Percentiles rank a stretch among this genome's conserved stretches.
Conservation (phyloP, 2,888 invertebrate species). For the Drosophila infuscata region DNA sequence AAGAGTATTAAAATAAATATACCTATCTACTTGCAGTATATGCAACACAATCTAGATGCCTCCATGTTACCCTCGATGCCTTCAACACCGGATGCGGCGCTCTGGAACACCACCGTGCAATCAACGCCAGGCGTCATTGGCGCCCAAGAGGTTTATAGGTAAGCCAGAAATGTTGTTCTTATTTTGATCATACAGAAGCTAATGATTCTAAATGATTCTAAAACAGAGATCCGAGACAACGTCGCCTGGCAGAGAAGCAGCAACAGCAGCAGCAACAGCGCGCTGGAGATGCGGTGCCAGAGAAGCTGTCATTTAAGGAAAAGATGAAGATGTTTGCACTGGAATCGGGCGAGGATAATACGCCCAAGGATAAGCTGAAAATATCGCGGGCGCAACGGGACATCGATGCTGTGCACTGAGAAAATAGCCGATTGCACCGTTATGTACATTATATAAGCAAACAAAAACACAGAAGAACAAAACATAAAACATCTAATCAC, state of each 20-base stretch:
- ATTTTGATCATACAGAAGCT: neutral
- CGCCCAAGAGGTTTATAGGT: conserved; percentile 98
- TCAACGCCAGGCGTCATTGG: conserved; percentile 98
- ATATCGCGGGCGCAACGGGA: conserved; percentile 97
- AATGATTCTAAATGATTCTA: neutral
- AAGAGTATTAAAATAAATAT: neutral
- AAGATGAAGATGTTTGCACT: conserved; percentile 99
- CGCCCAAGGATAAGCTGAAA: conserved; percentile 97
- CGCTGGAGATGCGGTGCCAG: conserved; percentile 88
- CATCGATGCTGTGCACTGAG: conserved; percentile 91
- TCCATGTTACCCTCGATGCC: conserved; percentile 91
- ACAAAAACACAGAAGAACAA: conserved; percentile 24
- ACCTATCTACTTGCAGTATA: conserved; percentile 53
- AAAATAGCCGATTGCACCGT: conserved; percentile 52
- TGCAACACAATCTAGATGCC: conserved; percentile 89
- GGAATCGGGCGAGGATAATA: conserved; percentile 96
- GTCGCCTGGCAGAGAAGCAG: conserved; percentile 94
- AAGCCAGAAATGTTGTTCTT: conserved; percentile 42
- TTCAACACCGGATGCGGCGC: conserved; percentile 87
- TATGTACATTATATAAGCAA: conserved; percentile 50
- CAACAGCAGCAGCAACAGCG: conserved; percentile 87
- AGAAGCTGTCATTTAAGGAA: conserved; percentile 98
- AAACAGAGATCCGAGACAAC: conserved; percentile 93
- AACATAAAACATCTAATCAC: conserved; percentile 31
- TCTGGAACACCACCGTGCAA: conserved; percentile 85